Base-by-base conservation (phyloP, 2,888 invertebrate genomes). In the Perizoma affinitatum region DNA sequence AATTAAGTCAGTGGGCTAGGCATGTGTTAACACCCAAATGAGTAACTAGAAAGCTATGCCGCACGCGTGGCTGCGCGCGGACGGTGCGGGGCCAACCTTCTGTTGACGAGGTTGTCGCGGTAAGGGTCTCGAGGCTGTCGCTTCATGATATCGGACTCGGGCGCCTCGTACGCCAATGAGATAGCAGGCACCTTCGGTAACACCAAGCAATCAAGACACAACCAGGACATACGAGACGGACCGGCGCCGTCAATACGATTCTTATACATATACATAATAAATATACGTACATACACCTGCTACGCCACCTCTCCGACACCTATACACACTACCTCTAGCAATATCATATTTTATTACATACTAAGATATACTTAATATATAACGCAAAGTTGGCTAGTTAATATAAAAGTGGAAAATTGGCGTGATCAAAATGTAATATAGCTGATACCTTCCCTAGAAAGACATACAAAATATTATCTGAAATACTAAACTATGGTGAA, bases 131-230 rank as follows among this genome's bases (percentile, higher is more conserved):
- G 96, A 87, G 98, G 98, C 95, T 97, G 97, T 92, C 98, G 96
- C 96, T 98, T 98, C 98, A 98, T 98, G 94, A 98, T 98, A 96
- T 98, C 98, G 92, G 97, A 97, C 95, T 98, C 98, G 93, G 98
- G 97, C 94, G 97, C 97, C 95, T 98, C 98, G 94, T 98, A 98
- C 94, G 98, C 98, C 95, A 98, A 96, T 93, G 98, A 98, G 94
- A 98, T 98, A 94, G 98, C 98, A 93, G 98, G 98, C 94, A 98
- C 97, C 98, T 97, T 95, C 92, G 88, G 93, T 93, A 93, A 93
- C 90, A 92, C 88, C 88, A 92, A 90, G 87, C 88, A 88, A 91
- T 92, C 89, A 81, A 82, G 82, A 62, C 42, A 54, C 54, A 83
- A 83, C 83, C 76, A 83, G 69, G 73, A 70, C 75, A 74, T 73